These are phyloP conservation scores for Sminthurides bifidus DNA, from an alignment of 1,140 invertebrate species.

Conservation along the genomic window DNA sequence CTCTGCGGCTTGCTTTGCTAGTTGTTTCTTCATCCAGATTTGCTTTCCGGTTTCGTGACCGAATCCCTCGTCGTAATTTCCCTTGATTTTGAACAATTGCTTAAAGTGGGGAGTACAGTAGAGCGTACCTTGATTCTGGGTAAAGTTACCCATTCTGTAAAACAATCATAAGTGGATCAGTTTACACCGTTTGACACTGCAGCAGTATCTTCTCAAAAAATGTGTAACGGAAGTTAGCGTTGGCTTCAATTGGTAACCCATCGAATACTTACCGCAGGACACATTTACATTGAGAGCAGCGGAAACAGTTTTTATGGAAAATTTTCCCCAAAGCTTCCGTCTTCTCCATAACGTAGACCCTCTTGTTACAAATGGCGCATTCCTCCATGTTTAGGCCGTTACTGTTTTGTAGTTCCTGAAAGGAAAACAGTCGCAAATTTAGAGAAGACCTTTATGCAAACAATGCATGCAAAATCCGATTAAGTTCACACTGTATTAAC, in stretches of 20 bases:
- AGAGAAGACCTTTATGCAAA: not conserved
- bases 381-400: constrained; percentile 39
- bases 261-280: constrained; percentile 61
- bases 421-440: not conserved
- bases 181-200: too few species aligned
- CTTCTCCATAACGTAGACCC: constrained; percentile 68
- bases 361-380: constrained; percentile 58
- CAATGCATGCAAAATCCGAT: not conserved
- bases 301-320: constrained; percentile 67
- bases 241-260: too few species aligned
- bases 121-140: constrained; percentile 57
- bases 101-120: constrained; percentile 71
- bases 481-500: not conserved
- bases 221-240: too few species aligned
- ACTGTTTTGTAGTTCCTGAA: constrained; percentile 1
- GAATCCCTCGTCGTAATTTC: constrained; percentile 73
- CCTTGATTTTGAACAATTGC: constrained; percentile 68
- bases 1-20: constrained; percentile 3
- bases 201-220: too few species aligned
- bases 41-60: constrained; percentile 26
- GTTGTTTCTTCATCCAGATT: constrained; percentile 25
- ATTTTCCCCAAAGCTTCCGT: constrained; percentile 60
- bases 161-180: constrained; percentile 19
- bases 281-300: constrained; percentile 63
- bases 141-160: constrained; percentile 62